These are phyloP conservation scores for Drosophila anomelani DNA, from an alignment of 2,888 invertebrate species.

Conservation along the genomic window DNA sequence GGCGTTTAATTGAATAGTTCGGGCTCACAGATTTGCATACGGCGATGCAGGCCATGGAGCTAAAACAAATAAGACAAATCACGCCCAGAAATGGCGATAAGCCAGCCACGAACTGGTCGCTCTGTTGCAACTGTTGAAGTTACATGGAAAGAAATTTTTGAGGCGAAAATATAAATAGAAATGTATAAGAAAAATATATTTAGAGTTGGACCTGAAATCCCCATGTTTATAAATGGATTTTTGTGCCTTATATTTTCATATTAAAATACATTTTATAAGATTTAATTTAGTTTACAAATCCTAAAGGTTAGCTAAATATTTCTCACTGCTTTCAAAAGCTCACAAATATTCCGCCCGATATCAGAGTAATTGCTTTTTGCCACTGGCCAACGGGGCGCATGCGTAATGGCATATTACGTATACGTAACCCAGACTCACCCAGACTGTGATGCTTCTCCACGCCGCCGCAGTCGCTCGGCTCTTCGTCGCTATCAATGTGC, in stretches of 20 bases:
- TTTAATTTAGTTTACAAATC: neutral
- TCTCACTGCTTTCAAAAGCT: neutral
- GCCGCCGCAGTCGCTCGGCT: slow-evolving; percentile 84
- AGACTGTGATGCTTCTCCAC: slow-evolving; percentile 55
- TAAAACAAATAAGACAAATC: slow-evolving; percentile 63
- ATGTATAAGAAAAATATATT: neutral
- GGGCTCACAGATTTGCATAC: slow-evolving; percentile 59
- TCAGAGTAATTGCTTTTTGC: slow-evolving; percentile 27
- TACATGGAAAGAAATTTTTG: slow-evolving; percentile 5
- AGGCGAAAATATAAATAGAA: neutral
- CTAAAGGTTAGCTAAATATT: neutral
- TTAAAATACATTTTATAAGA: neutral
- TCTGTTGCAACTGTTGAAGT: slow-evolving; percentile 25
- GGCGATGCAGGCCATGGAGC: slow-evolving; percentile 21
- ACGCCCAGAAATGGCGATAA: slow-evolving; percentile 70
- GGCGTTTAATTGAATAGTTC: slow-evolving; percentile 81
- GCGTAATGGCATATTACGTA: slow-evolving; percentile 72
- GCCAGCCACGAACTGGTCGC: slow-evolving; percentile 39
- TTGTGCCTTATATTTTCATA: neutral
- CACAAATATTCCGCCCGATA: slow-evolving; percentile 18
- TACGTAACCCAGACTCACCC: slow-evolving; percentile 52
- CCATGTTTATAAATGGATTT: neutral
- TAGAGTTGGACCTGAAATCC: too few species aligned
- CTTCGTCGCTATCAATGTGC: slow-evolving; percentile 90
- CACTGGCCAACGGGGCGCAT: slow-evolving; percentile 51